phyloP scores from a whole-genome alignment of 2,797 vertebrate genomes.

The Rhinophrynus dorsalis region DNA sequence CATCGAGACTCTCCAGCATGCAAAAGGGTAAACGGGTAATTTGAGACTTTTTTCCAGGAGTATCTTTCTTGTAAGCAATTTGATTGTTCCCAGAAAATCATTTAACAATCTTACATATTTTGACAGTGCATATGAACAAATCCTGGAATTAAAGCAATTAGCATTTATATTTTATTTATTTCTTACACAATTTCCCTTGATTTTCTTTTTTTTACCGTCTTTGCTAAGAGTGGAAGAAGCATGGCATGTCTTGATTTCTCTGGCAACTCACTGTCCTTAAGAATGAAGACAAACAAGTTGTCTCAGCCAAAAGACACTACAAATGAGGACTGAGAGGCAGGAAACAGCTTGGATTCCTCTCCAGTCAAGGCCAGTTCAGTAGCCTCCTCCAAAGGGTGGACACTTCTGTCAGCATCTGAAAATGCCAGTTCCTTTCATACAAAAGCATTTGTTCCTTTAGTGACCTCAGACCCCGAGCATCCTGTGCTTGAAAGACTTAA shows the following conservation, averaged over 20 bases:
- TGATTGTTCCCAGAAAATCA: neutral
- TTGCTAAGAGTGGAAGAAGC: constrained; percentile 4
- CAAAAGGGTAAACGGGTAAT: too few relatives aligned
- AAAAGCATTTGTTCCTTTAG: constrained; percentile 46
- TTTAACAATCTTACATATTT: neutral
- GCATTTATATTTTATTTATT: neutral
- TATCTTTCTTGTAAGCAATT: neutral
- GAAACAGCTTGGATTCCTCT: constrained; percentile 55
- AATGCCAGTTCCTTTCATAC: constrained; percentile 55
- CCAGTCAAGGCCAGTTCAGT: constrained; percentile 60
- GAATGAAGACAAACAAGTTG: constrained; percentile 44
- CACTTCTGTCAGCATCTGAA: constrained; percentile 56
- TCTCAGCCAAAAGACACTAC: constrained; percentile 39
- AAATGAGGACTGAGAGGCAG: constrained; percentile 49
- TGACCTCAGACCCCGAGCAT: constrained; percentile 59
- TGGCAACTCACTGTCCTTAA: constrained; percentile 12
- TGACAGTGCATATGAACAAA: neutral
- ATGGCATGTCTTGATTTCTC: constrained; percentile 17
- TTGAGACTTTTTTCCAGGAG: too few relatives aligned
- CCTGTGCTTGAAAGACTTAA: constrained; percentile 58
- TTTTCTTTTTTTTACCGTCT: neutral
- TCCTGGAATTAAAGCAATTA: constrained; percentile 4
- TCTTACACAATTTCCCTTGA: neutral
- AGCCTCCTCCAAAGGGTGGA: constrained; percentile 49
- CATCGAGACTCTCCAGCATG: too few relatives aligned